phyloP scores from a whole-genome alignment of 2,113 vertebrate species.

The Gracilinanus agilis region DNA sequence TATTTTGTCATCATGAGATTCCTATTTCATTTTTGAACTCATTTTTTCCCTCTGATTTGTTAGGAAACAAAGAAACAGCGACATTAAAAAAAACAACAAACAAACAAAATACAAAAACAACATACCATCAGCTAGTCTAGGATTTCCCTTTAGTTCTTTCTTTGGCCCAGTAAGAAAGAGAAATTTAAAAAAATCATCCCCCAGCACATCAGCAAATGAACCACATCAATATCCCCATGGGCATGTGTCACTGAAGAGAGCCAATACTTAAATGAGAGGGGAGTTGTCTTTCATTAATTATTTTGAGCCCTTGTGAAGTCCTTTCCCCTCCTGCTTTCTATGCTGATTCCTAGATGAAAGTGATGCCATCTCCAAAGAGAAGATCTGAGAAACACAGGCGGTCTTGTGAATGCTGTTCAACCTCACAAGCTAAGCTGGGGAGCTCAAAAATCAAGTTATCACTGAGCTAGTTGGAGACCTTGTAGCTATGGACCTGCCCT shows the following conservation, averaged over 20 bases:
- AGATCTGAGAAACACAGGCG: neutral
- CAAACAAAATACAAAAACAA: no score
- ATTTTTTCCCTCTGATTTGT: neutral
- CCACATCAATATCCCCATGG: neutral
- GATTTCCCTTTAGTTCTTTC: neutral
- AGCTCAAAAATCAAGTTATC: neutral
- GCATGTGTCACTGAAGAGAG: neutral
- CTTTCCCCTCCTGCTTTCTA: neutral
- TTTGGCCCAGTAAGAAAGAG: conserved; percentile 44
- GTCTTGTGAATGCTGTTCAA: conserved; percentile 14
- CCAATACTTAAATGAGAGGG: neutral
- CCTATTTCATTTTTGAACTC: neutral
- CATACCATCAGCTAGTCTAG: neutral
- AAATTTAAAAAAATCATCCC: neutral
- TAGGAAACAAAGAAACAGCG: neutral
- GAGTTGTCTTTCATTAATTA: conserved; percentile 34
- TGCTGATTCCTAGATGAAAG: conserved; percentile 28
- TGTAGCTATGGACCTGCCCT: neutral
- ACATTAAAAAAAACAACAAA: neutral
- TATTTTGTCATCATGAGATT: neutral
- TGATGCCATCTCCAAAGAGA: neutral
- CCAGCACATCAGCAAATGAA: conserved; percentile 3
- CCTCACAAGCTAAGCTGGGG: neutral
- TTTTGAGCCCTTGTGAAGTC: conserved; percentile 37
- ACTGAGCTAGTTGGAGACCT: neutral